Conservation (phyloP, 2,797 vertebrate species). For the Picus viridis region DNA sequence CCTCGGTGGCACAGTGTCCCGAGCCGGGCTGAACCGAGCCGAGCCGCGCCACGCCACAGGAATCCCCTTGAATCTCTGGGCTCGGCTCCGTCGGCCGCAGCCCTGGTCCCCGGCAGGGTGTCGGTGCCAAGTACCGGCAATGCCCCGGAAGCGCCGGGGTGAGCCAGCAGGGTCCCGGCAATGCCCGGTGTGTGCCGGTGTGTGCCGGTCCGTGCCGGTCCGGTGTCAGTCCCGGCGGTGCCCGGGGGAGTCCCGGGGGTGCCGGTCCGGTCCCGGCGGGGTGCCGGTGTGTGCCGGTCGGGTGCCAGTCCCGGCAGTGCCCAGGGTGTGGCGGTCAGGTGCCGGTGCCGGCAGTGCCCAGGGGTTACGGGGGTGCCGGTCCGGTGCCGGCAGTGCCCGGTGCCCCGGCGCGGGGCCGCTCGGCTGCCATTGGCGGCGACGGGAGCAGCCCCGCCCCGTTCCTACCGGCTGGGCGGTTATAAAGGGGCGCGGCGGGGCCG, state of each 20-base stretch:
- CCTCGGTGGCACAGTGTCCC: too few relatives aligned
- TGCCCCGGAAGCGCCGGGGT: too few relatives aligned
- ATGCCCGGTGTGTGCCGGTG: too few relatives aligned
- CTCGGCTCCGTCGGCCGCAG: background rate
- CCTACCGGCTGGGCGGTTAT: slow-evolving; percentile 37
- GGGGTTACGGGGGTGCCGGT: too few relatives aligned
- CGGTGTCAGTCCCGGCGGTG: too few relatives aligned
- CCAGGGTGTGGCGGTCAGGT: background rate
- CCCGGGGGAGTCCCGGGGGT: too few relatives aligned
- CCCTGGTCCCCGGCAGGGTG: background rate
- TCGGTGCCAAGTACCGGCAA: too few relatives aligned
- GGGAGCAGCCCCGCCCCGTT: slow-evolving; percentile 4
- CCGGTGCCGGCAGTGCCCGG: background rate
- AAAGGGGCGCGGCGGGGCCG: slow-evolving; percentile 35
- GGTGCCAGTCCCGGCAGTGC: background rate
- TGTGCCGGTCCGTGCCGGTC: background rate
- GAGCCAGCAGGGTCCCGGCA: too few relatives aligned
- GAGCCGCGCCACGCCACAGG: background rate
- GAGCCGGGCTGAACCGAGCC: background rate
- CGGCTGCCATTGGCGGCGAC: slow-evolving; percentile 46
- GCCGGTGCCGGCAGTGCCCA: too few relatives aligned
- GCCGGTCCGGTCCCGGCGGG: too few relatives aligned
- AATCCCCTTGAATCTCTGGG: background rate
- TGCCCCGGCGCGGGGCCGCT: background rate
- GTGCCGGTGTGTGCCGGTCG: background rate